phyloP scores from a whole-genome alignment of 2,797 vertebrate species.

The Hippopotamyrus pictus region DNA sequence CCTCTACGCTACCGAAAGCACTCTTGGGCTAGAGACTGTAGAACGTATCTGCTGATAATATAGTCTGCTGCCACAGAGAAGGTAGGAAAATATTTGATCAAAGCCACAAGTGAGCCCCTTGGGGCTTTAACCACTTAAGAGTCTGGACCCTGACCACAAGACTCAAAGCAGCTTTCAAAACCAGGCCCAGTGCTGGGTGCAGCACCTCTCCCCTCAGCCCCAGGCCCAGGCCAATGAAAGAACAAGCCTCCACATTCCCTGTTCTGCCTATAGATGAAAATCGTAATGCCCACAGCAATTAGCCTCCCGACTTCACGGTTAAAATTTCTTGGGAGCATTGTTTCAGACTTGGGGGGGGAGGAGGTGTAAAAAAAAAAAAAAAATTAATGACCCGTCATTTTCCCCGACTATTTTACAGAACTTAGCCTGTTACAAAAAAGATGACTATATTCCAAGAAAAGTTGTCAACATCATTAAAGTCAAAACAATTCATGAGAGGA shows the following conservation, averaged over 20 bases:
- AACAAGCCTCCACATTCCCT: neutral
- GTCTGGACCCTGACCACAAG: conserved; percentile 31
- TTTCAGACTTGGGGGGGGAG: neutral
- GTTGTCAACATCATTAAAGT: neutral
- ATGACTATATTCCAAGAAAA: neutral
- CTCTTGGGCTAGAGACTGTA: conserved; percentile 24
- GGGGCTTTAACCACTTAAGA: conserved; percentile 40
- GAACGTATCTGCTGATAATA: conserved; percentile 56
- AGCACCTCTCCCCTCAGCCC: neutral
- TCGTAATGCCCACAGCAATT: neutral
- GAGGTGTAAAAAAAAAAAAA: neutral
- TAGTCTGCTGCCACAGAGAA: conserved; percentile 45
- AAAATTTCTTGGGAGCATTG: neutral
- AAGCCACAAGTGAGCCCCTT: conserved; percentile 37
- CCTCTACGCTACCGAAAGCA: conserved; percentile 20
- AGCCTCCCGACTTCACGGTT: neutral
- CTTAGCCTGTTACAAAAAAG: neutral
- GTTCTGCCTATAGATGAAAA: neutral
- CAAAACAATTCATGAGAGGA: neutral
- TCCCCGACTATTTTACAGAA: neutral
- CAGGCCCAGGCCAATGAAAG: neutral
- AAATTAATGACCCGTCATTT: neutral
- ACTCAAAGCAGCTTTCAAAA: conserved; percentile 37
- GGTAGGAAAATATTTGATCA: conserved; percentile 45
- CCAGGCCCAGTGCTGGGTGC: conserved; percentile 7